A percentile compares a stretch with the other conserved stretches of the same genome.
phyloP scores from a whole-genome alignment of 1,140 invertebrate species.

The Pinna nobilis region DNA sequence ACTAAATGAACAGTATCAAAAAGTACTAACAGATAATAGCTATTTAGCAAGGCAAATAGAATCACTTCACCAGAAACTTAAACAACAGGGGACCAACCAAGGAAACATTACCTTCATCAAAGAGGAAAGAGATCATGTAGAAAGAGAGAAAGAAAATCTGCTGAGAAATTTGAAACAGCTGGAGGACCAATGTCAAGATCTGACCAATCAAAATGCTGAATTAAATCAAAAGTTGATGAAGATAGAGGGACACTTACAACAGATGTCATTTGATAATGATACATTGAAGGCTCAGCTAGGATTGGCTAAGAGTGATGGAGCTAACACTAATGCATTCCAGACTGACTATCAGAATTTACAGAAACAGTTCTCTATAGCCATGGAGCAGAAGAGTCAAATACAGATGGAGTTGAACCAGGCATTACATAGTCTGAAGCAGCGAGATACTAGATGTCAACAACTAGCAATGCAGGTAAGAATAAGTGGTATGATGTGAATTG shows the following conservation, averaged over 20 bases:
- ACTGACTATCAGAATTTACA: constrained; percentile 62
- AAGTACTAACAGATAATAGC: constrained; percentile 65
- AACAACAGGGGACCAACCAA: constrained; percentile 40
- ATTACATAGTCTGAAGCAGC: constrained; percentile 89
- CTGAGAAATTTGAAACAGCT: constrained; percentile 59
- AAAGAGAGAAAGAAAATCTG: constrained; percentile 59
- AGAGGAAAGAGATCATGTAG: constrained; percentile 59
- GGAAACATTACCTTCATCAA: constrained; percentile 44
- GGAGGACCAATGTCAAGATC: constrained; percentile 52
- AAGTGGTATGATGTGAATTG: not conserved
- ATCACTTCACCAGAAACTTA: constrained; percentile 61
- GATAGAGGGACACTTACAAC: constrained; percentile 49
- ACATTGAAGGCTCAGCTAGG: constrained; percentile 59
- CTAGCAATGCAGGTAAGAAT: constrained; percentile 80
- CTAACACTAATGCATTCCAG: constrained; percentile 51
- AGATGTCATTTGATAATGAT: constrained; percentile 61
- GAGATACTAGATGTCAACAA: constrained; percentile 91
- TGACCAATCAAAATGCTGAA: constrained; percentile 51
- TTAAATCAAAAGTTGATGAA: constrained; percentile 55
- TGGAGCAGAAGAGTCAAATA: constrained; percentile 71
- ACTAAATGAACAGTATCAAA: constrained; percentile 63
- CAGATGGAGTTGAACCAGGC: constrained; percentile 85
- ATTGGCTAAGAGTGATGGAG: constrained; percentile 41
- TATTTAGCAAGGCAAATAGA: constrained; percentile 67
- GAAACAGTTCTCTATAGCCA: constrained; percentile 58